A percentile compares a stretch with the other conserved stretches of the same genome.
Evolutionary conservation across 2,113 vertebrate genomes (phyloP).

Genomic region (Neomonachus schauinslandi): DNA sequence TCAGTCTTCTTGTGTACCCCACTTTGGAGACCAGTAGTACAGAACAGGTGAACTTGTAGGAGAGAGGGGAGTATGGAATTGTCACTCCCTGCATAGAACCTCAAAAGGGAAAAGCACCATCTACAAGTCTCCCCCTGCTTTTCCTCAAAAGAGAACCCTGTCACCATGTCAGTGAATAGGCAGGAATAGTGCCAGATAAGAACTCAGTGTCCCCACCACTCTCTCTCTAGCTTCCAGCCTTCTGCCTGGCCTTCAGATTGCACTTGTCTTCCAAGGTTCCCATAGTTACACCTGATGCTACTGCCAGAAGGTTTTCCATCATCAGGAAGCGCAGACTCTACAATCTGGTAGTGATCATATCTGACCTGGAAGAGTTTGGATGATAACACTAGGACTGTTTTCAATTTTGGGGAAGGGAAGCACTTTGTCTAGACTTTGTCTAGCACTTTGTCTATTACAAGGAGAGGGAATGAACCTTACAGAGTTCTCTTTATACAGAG

Average conservation of each 20-base stretch:
- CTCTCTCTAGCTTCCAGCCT: neutral
- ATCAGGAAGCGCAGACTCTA: neutral
- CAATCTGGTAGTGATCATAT: neutral
- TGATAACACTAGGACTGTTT: neutral
- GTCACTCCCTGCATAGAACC: neutral
- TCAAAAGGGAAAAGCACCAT: neutral
- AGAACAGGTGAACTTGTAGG: neutral
- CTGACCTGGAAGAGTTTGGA: neutral
- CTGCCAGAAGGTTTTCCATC: neutral
- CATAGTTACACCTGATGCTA: neutral
- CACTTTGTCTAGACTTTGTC: neutral
- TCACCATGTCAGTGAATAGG: neutral
- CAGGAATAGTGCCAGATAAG: neutral
- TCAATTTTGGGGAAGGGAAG: neutral
- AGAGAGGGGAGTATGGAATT: neutral
- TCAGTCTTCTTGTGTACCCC: neutral
- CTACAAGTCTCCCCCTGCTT: neutral
- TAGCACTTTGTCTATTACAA: neutral
- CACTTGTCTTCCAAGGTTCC: neutral
- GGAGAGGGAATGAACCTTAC: neutral
- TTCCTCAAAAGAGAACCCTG: neutral
- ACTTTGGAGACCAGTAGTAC: neutral
- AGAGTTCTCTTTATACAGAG: neutral
- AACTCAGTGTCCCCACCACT: neutral
- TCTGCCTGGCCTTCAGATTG: neutral